phyloP scores from a whole-genome alignment of 2,888 invertebrate species.

The Napeogenes inachia region DNA sequence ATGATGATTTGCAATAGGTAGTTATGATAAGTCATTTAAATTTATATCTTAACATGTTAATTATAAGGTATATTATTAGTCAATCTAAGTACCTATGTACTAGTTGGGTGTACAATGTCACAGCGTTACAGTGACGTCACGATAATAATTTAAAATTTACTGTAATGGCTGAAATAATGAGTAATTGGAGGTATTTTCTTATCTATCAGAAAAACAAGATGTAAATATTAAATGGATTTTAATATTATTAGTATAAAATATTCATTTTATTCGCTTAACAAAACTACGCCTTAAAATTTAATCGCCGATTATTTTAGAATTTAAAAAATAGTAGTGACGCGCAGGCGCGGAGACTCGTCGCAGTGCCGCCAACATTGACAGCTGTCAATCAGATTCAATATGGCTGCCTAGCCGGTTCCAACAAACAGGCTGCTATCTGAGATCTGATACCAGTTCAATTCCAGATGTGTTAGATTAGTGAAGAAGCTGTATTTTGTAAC shows the following conservation, averaged over 20 bases:
- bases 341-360: constrained; percentile 72
- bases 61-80: constrained; percentile 12
- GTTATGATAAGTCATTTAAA: neutral
- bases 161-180: constrained; percentile 36
- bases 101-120: constrained; percentile 17
- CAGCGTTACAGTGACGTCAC: constrained; percentile 40
- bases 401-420: constrained; percentile 69
- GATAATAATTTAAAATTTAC: constrained; percentile 43
- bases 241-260: neutral
- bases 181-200: constrained; percentile 48
- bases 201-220: constrained; percentile 13
- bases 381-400: constrained; percentile 76
- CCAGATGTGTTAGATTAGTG: constrained; percentile 48
- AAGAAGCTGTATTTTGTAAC: constrained; percentile 38
- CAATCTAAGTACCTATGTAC: neutral
- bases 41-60: neutral
- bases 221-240: constrained; percentile 5
- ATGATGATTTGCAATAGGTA: constrained; percentile 21
- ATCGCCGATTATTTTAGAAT: constrained; percentile 17
- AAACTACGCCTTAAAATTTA: constrained; percentile 4
- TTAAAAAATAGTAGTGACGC: constrained; percentile 54
- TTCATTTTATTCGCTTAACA: neutral
- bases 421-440: constrained; percentile 46
- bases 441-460: constrained; percentile 45
- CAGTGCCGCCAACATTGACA: constrained; percentile 75